phyloP scores from a whole-genome alignment of 2,888 invertebrate genomes.

The Mechanitis messenoides region DNA sequence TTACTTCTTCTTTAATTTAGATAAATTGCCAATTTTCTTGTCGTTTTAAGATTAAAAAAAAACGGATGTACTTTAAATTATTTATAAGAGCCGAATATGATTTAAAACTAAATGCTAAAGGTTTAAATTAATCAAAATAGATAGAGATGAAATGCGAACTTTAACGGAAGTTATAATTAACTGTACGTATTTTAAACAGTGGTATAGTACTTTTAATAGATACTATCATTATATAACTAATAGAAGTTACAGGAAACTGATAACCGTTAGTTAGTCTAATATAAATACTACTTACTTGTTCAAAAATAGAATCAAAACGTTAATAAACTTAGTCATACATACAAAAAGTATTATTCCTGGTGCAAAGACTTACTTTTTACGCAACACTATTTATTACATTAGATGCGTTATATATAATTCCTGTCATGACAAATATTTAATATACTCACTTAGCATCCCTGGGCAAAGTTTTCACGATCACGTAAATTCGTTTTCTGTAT shows the following conservation, averaged over 20 bases:
- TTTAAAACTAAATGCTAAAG: too few relatives aligned
- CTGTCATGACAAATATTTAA: slow-evolving; percentile 7
- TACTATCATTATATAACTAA: slow-evolving; percentile 4
- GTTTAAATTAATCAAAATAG: too few relatives aligned
- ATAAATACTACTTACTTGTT: neutral
- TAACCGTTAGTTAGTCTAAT: too few relatives aligned
- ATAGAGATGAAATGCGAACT: too few relatives aligned
- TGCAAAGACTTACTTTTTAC: neutral
- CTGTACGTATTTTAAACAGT: neutral
- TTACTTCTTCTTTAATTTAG: too few relatives aligned
- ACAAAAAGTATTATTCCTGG: neutral
- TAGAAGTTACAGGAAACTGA: too few relatives aligned
- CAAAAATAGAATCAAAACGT: neutral
- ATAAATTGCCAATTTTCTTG: too few relatives aligned
- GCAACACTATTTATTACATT: slow-evolving; percentile 1
- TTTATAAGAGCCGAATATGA: too few relatives aligned
- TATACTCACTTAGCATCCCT: slow-evolving; percentile 81
- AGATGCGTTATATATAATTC: neutral
- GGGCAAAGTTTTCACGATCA: slow-evolving; percentile 79
- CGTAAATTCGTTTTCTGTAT: slow-evolving; percentile 76
- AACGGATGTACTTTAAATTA: too few relatives aligned
- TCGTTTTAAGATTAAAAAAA: too few relatives aligned
- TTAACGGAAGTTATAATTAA: neutral
- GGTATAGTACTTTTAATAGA: neutral
- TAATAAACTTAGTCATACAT: neutral